Percentiles rank a stretch among this genome's conserved stretches.
phyloP scores from a whole-genome alignment of 2,113 vertebrate genomes.

The Phylloscopus trochilus region DNA sequence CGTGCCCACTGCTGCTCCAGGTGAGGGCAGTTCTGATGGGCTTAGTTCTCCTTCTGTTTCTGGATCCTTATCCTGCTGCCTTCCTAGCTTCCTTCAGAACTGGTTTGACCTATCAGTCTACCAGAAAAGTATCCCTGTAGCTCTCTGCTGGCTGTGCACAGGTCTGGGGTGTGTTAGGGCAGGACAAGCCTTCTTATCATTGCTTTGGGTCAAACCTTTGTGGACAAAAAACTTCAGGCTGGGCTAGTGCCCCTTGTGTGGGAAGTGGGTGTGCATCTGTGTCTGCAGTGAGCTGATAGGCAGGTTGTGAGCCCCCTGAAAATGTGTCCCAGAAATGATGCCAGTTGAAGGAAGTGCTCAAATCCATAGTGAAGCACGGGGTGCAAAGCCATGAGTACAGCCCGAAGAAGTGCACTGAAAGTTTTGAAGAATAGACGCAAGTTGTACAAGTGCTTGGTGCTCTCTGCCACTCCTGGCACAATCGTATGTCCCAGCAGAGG shows the following conservation, averaged over 20 bases:
- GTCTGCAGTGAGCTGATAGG: not conserved
- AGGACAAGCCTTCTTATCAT: not conserved
- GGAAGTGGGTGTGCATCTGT: not conserved
- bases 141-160: accelerated
- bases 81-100: not conserved
- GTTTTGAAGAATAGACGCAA: not conserved
- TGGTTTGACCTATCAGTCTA: not conserved
- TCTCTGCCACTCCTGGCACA: accelerated
- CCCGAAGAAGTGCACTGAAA: not conserved
- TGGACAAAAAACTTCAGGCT: not conserved
- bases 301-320: not conserved
- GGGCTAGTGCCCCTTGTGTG: accelerated
- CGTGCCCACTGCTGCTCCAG: not conserved
- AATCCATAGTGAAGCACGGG: not conserved
- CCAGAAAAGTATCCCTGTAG: not conserved
- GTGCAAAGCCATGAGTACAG: not conserved
- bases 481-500: accelerated
- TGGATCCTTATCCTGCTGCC: not conserved
- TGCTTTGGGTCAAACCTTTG: not conserved
- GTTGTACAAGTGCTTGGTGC: not conserved
- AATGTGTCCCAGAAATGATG: not conserved
- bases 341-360: not conserved
- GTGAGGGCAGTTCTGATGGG: not conserved
- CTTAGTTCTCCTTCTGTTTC: not conserved
- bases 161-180: not conserved